phyloP scores from a whole-genome alignment of 2,888 invertebrate genomes.

The Protophormia terraenovae region DNA sequence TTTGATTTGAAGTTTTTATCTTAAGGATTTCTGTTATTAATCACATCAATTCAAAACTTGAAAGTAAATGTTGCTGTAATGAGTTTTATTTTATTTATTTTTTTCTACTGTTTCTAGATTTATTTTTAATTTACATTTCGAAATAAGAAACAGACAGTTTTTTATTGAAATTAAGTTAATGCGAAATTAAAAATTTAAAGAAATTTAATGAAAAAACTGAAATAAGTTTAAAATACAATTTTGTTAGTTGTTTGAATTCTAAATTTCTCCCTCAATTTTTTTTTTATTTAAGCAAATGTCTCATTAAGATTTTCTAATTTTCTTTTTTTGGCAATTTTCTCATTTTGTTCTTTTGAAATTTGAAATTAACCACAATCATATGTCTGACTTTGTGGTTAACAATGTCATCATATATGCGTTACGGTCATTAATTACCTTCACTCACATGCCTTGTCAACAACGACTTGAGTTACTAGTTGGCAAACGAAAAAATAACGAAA shows the following conservation, averaged over 20 bases:
- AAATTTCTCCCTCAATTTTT: too few relatives aligned
- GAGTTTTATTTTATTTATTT: slow-evolving; percentile 46
- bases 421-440: slow-evolving; percentile 68
- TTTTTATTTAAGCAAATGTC: background rate
- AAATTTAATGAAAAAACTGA: background rate
- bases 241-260: too few relatives aligned
- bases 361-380: slow-evolving; percentile 60
- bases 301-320: slow-evolving; percentile 43
- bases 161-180: background rate
- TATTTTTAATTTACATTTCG: background rate
- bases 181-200: background rate
- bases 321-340: background rate
- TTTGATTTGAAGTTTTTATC: slow-evolving; percentile 55
- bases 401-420: slow-evolving; percentile 66
- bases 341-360: background rate
- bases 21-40: slow-evolving; percentile 58
- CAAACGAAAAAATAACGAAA: background rate
- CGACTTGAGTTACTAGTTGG: slow-evolving; percentile 17
- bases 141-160: background rate
- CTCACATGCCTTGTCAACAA: slow-evolving; percentile 62
- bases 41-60: slow-evolving; percentile 61
- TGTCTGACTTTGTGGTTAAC: slow-evolving; percentile 61
- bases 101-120: background rate
- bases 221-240: too few relatives aligned
- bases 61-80: slow-evolving; percentile 53